These are phyloP conservation scores for Acrocyrtus sp. DNA, from an alignment of 2,888 invertebrate genomes.

Conservation along the genomic window DNA sequence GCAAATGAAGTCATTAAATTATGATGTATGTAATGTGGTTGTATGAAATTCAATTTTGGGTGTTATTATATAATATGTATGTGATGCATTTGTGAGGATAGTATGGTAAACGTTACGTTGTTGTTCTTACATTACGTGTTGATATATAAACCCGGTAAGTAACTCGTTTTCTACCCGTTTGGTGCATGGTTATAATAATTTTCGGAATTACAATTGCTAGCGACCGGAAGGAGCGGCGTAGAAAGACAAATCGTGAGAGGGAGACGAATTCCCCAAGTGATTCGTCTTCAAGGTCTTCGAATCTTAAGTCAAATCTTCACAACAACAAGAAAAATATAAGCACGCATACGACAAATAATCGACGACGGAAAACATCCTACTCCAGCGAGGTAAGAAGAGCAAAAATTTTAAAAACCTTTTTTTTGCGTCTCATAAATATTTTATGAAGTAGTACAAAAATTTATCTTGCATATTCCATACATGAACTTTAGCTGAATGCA, in stretches of 20 bases:
- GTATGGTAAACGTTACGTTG: no score
- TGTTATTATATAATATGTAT: no score
- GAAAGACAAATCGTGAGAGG: constrained; percentile 60
- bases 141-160: neutral
- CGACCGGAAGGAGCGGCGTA: constrained; percentile 63
- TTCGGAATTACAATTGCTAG: constrained; percentile 34
- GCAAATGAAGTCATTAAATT: no score
- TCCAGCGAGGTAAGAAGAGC: constrained; percentile 61
- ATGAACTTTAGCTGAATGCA: no score
- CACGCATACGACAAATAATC: constrained; percentile 50
- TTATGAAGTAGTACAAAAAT: neutral
- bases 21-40: neutral
- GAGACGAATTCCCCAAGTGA: constrained; percentile 61
- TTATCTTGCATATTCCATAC: neutral
- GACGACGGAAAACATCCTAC: constrained; percentile 58
- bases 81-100: no score
- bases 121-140: constrained; percentile 1
- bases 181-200: neutral
- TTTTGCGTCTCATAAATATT: neutral
- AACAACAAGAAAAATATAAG: constrained; percentile 59
- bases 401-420: constrained; percentile 42
- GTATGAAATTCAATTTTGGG: neutral
- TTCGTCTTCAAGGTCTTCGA: constrained; percentile 53
- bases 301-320: constrained; percentile 50
- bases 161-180: constrained; percentile 13